Evolutionary conservation across 2,797 vertebrate genomes (phyloP), one percentile per base, ranked within the genome.

Genomic region (Bovichtus variegatus): DNA sequence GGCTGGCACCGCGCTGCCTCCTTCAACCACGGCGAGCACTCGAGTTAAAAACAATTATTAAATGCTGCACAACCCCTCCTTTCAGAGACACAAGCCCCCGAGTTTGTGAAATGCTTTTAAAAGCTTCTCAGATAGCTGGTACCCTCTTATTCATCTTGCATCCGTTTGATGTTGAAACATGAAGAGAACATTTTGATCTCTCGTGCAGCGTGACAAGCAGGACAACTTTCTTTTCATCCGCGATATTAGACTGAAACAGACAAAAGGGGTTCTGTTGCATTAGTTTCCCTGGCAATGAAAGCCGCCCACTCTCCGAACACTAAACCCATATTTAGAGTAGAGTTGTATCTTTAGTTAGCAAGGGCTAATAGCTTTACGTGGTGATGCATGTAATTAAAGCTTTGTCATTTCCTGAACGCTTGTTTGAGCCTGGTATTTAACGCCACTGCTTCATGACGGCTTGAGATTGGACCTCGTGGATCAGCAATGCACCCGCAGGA

Each of bases 231-330:
- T 85, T 92, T 92, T 91, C 78, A 90, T 90, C 83, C 11, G 13
- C 31, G 21, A 47, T 47, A 74, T 51, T 71, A 53, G 71, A 75
- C 1, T 13, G 60, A 72, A 80, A 60, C 34, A 74, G 61, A 88
- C 80, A 78, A 82, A 74, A 79, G 71, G n/a, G 5, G 51, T 65
- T 36, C 25, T 21, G 76, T 46, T 77, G 66, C 87, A 89, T 92
- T 86, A 74, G 89, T 91, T 84, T 89, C 90, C 92, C 59, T 90
- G 89, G 87, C 72, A 59, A 91, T 91, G 83, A 87, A 85, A 82
- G 81, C 77, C 51, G 55, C 82, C 72, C 72, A 36, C 81, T 81
- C 60, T 47, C 60, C 27, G 60, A 63, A 19, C 11, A 9, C 58
- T 43, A 80, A 91, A 82, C 74, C 89, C 82, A 43, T 80, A 86